phyloP scores from a whole-genome alignment of 2,113 vertebrate genomes.

The Spea bombifrons region DNA sequence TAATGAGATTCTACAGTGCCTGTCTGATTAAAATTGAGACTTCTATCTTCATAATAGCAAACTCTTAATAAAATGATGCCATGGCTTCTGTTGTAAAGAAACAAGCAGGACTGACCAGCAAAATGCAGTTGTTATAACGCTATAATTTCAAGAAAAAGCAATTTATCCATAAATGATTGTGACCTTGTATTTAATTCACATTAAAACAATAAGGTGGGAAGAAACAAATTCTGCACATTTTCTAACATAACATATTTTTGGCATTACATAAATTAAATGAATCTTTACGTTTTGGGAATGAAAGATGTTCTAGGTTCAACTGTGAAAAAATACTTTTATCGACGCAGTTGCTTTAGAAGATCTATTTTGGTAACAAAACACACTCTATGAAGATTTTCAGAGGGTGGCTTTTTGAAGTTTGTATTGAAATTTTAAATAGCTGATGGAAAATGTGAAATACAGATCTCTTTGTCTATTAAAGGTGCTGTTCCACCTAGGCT shows the following conservation, averaged over 20 bases:
- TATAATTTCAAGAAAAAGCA: background rate
- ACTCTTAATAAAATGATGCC: slow-evolving; percentile 24
- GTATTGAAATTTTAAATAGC: too few relatives aligned
- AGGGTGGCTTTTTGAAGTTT: too few relatives aligned
- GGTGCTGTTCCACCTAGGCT: too few relatives aligned
- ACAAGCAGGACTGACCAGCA: background rate
- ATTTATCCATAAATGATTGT: background rate
- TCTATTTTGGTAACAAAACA: background rate
- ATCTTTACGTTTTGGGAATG: background rate
- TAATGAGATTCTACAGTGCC: background rate
- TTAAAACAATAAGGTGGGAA: too few relatives aligned
- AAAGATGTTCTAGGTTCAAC: background rate
- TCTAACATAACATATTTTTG: too few relatives aligned
- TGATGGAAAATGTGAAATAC: background rate
- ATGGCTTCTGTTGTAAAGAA: slow-evolving; percentile 3
- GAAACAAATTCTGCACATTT: too few relatives aligned
- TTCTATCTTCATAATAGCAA: slow-evolving; percentile 2
- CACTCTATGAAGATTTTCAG: too few relatives aligned
- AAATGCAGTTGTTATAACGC: background rate
- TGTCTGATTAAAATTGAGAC: background rate
- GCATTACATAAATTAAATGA: too few relatives aligned
- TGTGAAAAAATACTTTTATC: background rate
- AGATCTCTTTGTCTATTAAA: background rate
- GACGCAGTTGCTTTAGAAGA: background rate
- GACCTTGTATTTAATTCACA: background rate